Percentiles rank a stretch among this genome's conserved stretches.
Evolutionary conservation across 2,888 invertebrate species (phyloP).

Genomic region (Unio delphinus): DNA sequence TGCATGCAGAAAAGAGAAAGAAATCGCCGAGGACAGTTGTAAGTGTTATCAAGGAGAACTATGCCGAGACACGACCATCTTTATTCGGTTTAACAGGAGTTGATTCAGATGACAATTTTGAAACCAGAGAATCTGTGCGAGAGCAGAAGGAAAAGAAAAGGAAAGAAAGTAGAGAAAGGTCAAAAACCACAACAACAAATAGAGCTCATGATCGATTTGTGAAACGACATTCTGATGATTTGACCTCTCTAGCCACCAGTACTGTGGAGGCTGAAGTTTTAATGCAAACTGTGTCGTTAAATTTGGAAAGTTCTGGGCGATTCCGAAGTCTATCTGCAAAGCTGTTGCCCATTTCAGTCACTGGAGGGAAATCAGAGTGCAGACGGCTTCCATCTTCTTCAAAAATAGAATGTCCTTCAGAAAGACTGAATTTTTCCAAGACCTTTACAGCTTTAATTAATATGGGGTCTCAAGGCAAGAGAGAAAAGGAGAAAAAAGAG

Average conservation of each 20-base stretch:
- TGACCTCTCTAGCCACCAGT: conserved; percentile 25
- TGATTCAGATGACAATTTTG: conserved; percentile 61
- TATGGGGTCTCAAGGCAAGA: conserved; percentile 74
- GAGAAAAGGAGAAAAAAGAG: conserved; percentile 59
- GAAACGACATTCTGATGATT: conserved; percentile 50
- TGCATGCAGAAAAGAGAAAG: conserved; percentile 27
- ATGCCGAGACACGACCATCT: conserved; percentile 42
- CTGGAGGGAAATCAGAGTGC: conserved; percentile 14
- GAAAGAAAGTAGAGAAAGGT: conserved; percentile 52
- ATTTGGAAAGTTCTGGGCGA: conserved; percentile 51
- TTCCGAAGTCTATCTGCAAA: conserved; percentile 29
- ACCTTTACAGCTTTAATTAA: conserved; percentile 84
- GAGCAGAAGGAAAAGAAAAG: conserved; percentile 50
- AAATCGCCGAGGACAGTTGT: conserved; percentile 29
- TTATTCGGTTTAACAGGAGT: conserved; percentile 51
- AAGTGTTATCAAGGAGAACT: conserved; percentile 56
- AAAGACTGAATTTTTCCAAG: conserved; percentile 68
- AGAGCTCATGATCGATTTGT: conserved; percentile 47
- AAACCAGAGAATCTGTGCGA: conserved; percentile 31
- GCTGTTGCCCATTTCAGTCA: conserved; percentile 11
- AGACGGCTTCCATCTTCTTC: conserved; percentile 25
- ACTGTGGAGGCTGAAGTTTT: conserved; percentile 36
- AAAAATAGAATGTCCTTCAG: conserved; percentile 52
- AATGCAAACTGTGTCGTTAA: conserved; percentile 38
- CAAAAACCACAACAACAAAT: conserved; percentile 45